Percentiles rank a stretch among this genome's conserved stretches.
Conservation (phyloP, 2,797 vertebrate genomes). For the Rhodeus uyekii region DNA sequence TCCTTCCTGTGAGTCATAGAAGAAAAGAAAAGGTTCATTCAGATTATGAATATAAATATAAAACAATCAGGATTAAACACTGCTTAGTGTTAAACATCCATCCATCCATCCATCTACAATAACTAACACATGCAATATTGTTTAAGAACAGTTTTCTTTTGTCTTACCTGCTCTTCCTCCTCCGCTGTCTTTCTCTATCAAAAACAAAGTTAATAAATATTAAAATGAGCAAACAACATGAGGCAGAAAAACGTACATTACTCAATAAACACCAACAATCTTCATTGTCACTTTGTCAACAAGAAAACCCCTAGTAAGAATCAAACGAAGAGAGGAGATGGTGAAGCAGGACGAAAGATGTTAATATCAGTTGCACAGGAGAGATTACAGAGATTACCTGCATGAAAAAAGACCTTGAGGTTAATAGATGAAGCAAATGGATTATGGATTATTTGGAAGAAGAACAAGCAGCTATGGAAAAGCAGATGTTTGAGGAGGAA, state of each 20-base stretch:
- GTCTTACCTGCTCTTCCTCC: slow-evolving; percentile 33
- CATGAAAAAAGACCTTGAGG: slow-evolving; percentile 50
- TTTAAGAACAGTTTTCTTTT: neutral
- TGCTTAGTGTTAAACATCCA: neutral
- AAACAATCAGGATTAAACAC: neutral
- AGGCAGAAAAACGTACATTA: neutral
- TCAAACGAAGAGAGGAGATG: slow-evolving; percentile 12
- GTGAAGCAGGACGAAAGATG: slow-evolving; percentile 5
- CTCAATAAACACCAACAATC: neutral
- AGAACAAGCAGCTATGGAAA: slow-evolving; percentile 42
- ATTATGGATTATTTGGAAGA: slow-evolving; percentile 48
- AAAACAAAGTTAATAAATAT: slow-evolving; percentile 5
- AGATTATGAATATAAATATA: neutral
- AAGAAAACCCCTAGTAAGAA: neutral
- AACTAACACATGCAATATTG: neutral
- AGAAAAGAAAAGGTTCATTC: neutral
- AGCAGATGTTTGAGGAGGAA: slow-evolving; percentile 23
- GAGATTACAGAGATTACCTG: slow-evolving; percentile 34
- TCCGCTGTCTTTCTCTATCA: slow-evolving; percentile 13
- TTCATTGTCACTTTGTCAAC: neutral
- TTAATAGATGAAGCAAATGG: slow-evolving; percentile 49
- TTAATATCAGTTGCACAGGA: slow-evolving; percentile 14
- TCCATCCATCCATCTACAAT: neutral
- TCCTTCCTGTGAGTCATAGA: slow-evolving; percentile 58
- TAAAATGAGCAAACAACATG: neutral